Conservation (phyloP, 1,140 invertebrate genomes). For the Teleopsis dalmanni region DNA sequence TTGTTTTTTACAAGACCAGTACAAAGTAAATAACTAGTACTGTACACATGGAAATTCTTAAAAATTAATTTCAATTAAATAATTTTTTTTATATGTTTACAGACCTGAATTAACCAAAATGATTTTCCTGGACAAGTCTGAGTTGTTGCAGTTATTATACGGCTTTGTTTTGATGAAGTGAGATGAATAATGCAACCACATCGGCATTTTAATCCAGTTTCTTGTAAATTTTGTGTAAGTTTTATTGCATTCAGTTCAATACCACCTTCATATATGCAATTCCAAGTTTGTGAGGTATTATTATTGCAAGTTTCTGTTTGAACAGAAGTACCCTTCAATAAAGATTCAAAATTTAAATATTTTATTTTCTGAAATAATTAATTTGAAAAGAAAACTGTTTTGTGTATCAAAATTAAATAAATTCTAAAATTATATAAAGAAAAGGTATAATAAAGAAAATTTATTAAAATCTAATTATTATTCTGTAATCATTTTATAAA, state of each 20-base stretch:
- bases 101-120: slow-evolving; percentile 73
- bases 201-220: slow-evolving; percentile 62
- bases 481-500: too few relatives aligned
- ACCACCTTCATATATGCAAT: slow-evolving; percentile 46
- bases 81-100: too few relatives aligned
- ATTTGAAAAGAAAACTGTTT: background rate
- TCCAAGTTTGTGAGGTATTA: slow-evolving; percentile 45
- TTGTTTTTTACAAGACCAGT: too few relatives aligned
- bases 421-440: background rate
- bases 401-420: background rate
- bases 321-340: slow-evolving; percentile 56
- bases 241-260: slow-evolving; percentile 46
- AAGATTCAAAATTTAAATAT: background rate
- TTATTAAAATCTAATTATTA: too few relatives aligned
- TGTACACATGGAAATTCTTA: too few relatives aligned
- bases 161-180: slow-evolving; percentile 52
- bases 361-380: background rate
- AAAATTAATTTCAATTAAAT: background rate
- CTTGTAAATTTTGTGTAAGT: slow-evolving; percentile 60
- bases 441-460: background rate
- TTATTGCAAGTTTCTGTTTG: slow-evolving; percentile 66
- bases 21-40: too few relatives aligned
- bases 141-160: slow-evolving; percentile 65
- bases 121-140: slow-evolving; percentile 69
- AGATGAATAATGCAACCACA: slow-evolving; percentile 71